These are phyloP conservation scores for Mnemiopsis leidyi DNA, from an alignment of 37 sponge, comb jelly and placozoan species.

Conservation along the genomic window DNA sequence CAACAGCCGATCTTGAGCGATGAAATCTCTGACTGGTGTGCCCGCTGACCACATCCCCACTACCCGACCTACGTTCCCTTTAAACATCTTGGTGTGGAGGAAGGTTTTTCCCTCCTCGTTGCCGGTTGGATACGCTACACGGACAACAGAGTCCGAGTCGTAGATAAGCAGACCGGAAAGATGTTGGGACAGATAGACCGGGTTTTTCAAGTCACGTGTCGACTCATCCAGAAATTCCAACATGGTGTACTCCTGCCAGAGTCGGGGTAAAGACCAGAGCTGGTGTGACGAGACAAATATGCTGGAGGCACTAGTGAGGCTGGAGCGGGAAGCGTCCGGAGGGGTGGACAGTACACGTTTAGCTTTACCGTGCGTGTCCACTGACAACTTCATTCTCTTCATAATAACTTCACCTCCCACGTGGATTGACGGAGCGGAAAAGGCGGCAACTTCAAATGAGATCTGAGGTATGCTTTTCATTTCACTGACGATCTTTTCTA, in stretches of 20 bases:
- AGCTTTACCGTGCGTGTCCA: slow-evolving; percentile 1
- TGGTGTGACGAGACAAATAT: neutral
- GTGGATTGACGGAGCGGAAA: slow-evolving; percentile 15
- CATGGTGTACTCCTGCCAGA: slow-evolving; percentile 35
- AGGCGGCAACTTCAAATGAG: slow-evolving; percentile 27
- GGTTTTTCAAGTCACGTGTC: neutral
- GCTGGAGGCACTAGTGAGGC: neutral
- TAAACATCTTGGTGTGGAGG: slow-evolving; percentile 18
- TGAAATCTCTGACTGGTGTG: slow-evolving; percentile 31
- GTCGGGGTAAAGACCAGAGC: slow-evolving; percentile 2
- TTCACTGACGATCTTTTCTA: slow-evolving; percentile 37
- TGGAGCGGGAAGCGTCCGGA: neutral
- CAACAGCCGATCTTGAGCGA: slow-evolving; percentile 14
- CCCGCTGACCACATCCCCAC: slow-evolving; percentile 55
- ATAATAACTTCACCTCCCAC: slow-evolving; percentile 14
- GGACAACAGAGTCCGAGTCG: slow-evolving; percentile 12
- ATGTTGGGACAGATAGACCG: neutral
- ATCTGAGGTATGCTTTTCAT: slow-evolving; percentile 52
- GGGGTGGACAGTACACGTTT: slow-evolving; percentile 14
- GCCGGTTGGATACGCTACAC: slow-evolving; percentile 15
- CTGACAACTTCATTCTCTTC: slow-evolving; percentile 38
- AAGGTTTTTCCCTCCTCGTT: slow-evolving; percentile 40
- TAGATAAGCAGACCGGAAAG: slow-evolving; percentile 4
- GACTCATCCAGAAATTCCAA: slow-evolving; percentile 14
- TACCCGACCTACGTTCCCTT: slow-evolving; percentile 6